Conservation (phyloP, 2,888 invertebrate genomes). For the Hoplodrina blanda region DNA sequence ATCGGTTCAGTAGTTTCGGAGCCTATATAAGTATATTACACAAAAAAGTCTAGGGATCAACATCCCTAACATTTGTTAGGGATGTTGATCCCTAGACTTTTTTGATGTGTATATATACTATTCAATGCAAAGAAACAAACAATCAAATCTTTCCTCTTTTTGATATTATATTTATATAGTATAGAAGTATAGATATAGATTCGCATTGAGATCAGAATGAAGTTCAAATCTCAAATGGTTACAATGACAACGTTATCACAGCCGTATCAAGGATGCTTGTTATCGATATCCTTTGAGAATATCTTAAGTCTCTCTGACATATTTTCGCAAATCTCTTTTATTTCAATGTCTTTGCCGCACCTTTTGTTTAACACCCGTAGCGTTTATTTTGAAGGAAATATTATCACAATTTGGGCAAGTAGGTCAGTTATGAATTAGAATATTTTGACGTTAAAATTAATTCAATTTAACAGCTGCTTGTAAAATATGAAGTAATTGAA, state of each 20-base stretch:
- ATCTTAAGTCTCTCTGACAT: slow-evolving; percentile 14
- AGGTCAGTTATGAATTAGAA: slow-evolving; percentile 30
- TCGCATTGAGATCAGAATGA: slow-evolving; percentile 28
- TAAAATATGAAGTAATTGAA: slow-evolving; percentile 16
- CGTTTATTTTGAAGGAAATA: slow-evolving; percentile 27
- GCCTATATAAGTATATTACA: too few relatives aligned
- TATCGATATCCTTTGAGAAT: slow-evolving; percentile 33
- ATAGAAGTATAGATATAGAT: slow-evolving; percentile 17
- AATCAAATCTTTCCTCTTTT: too few relatives aligned
- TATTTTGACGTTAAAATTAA: slow-evolving; percentile 12
- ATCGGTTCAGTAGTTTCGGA: too few relatives aligned
- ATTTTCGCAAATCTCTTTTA: slow-evolving; percentile 24
- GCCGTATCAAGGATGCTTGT: slow-evolving; percentile 18
- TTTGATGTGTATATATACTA: too few relatives aligned
- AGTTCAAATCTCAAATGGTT: slow-evolving; percentile 26
- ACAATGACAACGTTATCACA: slow-evolving; percentile 23
- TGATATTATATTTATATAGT: too few relatives aligned
- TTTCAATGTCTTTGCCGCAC: slow-evolving; percentile 13
- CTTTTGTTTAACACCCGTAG: slow-evolving; percentile 16
- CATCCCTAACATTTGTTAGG: too few relatives aligned
- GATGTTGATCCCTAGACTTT: too few relatives aligned
- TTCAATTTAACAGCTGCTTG: slow-evolving; percentile 16
- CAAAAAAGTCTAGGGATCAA: too few relatives aligned
- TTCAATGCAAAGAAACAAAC: too few relatives aligned
- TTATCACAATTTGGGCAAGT: slow-evolving; percentile 13